phyloP scores from a whole-genome alignment of 2,797 vertebrate genomes.

The Eulemur coronatus region DNA sequence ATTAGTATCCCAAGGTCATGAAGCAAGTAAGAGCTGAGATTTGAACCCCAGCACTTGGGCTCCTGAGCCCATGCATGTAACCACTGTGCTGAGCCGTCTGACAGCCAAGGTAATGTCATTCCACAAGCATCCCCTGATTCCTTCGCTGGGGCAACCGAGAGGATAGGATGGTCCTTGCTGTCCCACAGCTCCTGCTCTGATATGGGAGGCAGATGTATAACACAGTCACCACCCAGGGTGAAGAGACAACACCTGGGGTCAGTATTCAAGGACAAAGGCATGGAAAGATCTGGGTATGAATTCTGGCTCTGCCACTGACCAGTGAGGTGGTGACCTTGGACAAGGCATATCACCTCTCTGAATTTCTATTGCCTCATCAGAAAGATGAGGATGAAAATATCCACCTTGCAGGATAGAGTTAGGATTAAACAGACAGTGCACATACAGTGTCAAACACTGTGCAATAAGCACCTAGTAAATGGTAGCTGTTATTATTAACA shows the following conservation, averaged over 20 bases:
- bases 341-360: background rate
- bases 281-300: background rate
- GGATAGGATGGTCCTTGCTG: background rate
- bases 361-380: background rate
- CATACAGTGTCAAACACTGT: background rate
- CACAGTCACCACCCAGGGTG: background rate
- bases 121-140: background rate
- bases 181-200: background rate
- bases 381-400: background rate
- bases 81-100: background rate
- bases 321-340: background rate
- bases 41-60: background rate
- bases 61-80: background rate
- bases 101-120: background rate
- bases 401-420: background rate
- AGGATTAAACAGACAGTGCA: background rate
- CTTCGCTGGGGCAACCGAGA: background rate
- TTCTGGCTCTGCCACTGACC: background rate
- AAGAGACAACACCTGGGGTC: background rate
- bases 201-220: background rate
- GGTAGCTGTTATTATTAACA: background rate
- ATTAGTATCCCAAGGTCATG: background rate
- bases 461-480: background rate
- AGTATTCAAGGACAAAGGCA: too few relatives aligned
- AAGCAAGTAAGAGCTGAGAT: background rate